Evolutionary conservation across 2,888 invertebrate genomes (phyloP), one percentile per base, ranked within the genome.

Genomic region (Drosophila anomelani): DNA sequence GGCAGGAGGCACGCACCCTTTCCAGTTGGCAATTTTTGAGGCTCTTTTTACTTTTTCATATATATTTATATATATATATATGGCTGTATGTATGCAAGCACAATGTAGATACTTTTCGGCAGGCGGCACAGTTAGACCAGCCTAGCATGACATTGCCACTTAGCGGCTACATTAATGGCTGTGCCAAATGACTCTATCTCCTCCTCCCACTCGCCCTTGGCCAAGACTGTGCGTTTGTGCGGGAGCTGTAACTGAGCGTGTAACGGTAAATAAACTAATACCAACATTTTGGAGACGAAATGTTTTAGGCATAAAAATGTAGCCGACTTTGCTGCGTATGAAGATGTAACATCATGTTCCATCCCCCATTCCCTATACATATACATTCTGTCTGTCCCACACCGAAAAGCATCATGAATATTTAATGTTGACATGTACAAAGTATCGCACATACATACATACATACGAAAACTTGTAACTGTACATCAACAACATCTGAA

Each of bases 161-260:
- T 85, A 88, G 85, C 85, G 88, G 85, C 88, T 81, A 87, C 88
- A 87, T 85, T 85, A 85, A 88, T 84, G 88, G 85, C 85, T 82
- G 85, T 79, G 82, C 79, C 82, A 84, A 84, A 84, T 84, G 87
- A 73, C 61, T 72, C 64, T 53, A 59, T 46, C 34, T 54, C 34
- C n/a, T 13, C 59, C 15, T 29, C 5, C 39, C 53, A 17, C 49
- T 39, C 15, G 12, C 20, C 38, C 34, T 29, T 15, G 57, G 56
- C 56, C 34, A 5, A 9, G 34, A 51, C 51, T 74, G 77, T 49
- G 29, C 34, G 49, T 41, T 17, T 49, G 12, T 43, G 36, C 38
- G 51, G n/a, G 51, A 29, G 29, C 57, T 38, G 47, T 53, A 84
- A 84, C 85, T 84, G 87, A 85, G 84, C 87, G 82, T 87, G 87